A percentile compares a stretch with the other conserved stretches of the same genome.
Conservation (phyloP, 2,888 invertebrate genomes). For the Eupithecia subumbrata region DNA sequence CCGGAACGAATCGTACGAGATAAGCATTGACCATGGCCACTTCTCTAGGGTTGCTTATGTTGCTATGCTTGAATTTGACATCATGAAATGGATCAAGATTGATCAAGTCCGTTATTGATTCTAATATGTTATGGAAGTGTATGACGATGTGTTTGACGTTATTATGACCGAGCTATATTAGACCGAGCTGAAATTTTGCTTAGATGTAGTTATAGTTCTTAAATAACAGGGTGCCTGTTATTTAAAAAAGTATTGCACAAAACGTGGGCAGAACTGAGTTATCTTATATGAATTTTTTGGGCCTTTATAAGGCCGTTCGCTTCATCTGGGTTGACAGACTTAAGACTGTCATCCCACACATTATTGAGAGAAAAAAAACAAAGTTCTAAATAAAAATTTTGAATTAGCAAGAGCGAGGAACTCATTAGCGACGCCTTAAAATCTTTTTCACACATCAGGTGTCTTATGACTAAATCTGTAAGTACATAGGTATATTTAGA, state of each 20-base stretch:
- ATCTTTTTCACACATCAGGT: too few relatives aligned
- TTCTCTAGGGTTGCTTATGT: constrained; percentile 29
- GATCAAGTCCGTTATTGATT: not conserved
- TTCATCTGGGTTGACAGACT: too few relatives aligned
- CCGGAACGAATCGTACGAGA: constrained; percentile 44
- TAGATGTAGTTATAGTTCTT: not conserved
- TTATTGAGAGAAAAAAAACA: too few relatives aligned
- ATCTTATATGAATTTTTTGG: too few relatives aligned
- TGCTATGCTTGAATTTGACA: not conserved
- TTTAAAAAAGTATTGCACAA: not conserved
- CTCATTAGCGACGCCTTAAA: too few relatives aligned
- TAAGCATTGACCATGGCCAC: constrained; percentile 41
- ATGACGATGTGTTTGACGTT: not conserved
- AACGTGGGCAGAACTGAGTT: not conserved
- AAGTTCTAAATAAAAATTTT: too few relatives aligned
- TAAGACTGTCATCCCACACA: too few relatives aligned
- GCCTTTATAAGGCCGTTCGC: too few relatives aligned
- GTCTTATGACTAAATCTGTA: too few relatives aligned
- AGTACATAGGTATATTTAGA: too few relatives aligned
- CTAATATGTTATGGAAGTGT: not conserved
- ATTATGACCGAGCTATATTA: not conserved
- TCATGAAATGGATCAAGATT: not conserved
- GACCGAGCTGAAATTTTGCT: not conserved
- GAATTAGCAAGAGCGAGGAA: too few relatives aligned
- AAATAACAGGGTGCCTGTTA: not conserved